These are phyloP conservation scores for Cololabis saira DNA, from an alignment of 2,113 vertebrate species.

Conservation along the genomic window DNA sequence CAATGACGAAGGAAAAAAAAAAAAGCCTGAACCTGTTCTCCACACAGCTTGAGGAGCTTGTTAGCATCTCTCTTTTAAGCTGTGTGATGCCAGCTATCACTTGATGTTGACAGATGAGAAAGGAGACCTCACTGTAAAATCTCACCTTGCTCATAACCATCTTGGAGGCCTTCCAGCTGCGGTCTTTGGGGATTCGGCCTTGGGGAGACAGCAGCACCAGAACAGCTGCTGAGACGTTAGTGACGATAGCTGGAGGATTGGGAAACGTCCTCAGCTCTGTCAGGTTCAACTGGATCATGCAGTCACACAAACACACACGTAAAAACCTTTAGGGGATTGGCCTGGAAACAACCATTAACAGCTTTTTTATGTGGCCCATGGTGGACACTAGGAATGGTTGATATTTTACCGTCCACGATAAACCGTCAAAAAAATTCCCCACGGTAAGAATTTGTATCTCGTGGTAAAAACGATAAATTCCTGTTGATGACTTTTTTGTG, in stretches of 20 bases:
- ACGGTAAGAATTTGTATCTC: too few relatives aligned
- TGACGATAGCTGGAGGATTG: slow-evolving; percentile 75
- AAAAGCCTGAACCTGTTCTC: neutral
- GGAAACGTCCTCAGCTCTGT: slow-evolving; percentile 82
- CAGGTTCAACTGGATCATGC: slow-evolving; percentile 76
- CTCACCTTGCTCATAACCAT: slow-evolving; percentile 80
- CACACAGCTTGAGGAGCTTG: neutral
- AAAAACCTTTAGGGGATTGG: neutral
- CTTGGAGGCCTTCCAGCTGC: slow-evolving; percentile 83
- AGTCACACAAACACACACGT: neutral
- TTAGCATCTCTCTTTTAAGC: neutral
- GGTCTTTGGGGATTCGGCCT: slow-evolving; percentile 79
- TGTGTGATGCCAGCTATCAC: neutral
- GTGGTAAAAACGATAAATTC: too few relatives aligned
- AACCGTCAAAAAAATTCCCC: too few relatives aligned
- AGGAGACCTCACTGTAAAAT: neutral
- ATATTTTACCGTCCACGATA: too few relatives aligned
- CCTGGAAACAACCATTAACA: slow-evolving; percentile 8
- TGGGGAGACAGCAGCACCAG: slow-evolving; percentile 75
- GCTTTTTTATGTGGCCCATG: neutral
- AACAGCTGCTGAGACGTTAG: slow-evolving; percentile 71
- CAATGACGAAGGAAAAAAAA: neutral
- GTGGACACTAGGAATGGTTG: too few relatives aligned
- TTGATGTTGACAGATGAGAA: neutral
- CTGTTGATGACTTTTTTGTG: too few relatives aligned